These are phyloP conservation scores for Clarias magur DNA, from an alignment of 2,113 vertebrate species.

Conservation along the genomic window DNA sequence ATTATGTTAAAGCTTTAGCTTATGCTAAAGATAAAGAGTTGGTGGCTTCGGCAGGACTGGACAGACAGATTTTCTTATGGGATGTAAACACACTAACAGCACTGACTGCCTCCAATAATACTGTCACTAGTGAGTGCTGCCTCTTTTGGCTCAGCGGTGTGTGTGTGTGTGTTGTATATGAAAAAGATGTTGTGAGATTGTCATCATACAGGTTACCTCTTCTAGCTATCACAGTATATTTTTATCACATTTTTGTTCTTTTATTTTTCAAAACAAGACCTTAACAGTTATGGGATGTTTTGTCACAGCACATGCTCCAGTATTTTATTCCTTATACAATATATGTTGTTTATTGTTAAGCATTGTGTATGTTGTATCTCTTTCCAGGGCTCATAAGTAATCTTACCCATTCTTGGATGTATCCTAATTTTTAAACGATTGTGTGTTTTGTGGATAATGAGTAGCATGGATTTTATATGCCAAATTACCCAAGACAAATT, in stretches of 20 bases:
- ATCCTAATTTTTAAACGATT: background rate
- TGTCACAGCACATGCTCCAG: background rate
- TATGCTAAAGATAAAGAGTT: conserved; percentile 99
- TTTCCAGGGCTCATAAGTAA: too few relatives aligned
- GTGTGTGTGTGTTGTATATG: too few relatives aligned
- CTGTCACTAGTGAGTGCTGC: conserved; percentile 90
- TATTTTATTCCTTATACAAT: background rate
- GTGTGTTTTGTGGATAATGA: background rate
- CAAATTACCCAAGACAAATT: background rate
- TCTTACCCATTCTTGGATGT: background rate
- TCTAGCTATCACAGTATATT: background rate
- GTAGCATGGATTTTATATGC: background rate
- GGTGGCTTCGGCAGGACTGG: conserved; percentile 94
- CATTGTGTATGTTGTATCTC: background rate
- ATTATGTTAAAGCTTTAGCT: conserved; percentile 97
- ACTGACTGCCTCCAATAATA: conserved; percentile 98
- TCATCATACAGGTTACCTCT: background rate
- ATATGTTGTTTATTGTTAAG: background rate
- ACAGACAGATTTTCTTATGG: conserved; percentile 99
- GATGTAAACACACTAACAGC: conserved; percentile 98
- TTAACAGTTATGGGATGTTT: background rate
- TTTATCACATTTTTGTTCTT: background rate
- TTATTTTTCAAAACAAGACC: background rate
- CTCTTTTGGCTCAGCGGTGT: background rate
- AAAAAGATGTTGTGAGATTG: background rate